phyloP scores from a whole-genome alignment of 1,140 invertebrate species.

The Sarcophaga peregrina region DNA sequence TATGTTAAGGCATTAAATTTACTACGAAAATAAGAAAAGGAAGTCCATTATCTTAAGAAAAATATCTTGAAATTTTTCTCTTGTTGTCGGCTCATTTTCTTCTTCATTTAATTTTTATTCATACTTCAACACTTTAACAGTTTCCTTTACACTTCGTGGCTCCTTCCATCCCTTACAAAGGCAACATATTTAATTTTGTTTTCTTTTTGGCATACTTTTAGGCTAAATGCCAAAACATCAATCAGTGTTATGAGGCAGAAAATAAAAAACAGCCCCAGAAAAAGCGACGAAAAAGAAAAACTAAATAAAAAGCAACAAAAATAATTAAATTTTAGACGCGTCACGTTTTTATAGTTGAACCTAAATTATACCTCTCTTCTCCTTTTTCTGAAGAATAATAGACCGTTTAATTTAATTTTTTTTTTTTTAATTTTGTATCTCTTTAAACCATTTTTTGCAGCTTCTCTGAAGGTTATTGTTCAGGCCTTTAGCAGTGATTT shows the following conservation, averaged over 20 bases:
- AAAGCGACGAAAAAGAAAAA: not conserved
- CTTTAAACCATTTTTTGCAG: too few species aligned
- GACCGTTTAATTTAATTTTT: too few species aligned
- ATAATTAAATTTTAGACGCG: not conserved
- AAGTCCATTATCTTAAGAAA: not conserved
- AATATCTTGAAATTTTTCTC: too few species aligned
- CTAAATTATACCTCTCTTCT: not conserved
- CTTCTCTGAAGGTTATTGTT: too few species aligned
- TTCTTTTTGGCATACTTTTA: constrained; percentile 15
- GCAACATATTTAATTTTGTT: not conserved
- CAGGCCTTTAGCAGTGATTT: too few species aligned
- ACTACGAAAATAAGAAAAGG: not conserved
- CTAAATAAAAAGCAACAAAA: not conserved
- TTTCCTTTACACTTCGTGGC: not conserved
- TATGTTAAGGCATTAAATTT: constrained; percentile 2
- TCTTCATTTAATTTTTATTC: not conserved
- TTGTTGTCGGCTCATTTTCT: not conserved
- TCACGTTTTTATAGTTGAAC: constrained; percentile 17
- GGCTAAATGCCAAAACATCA: constrained; percentile 19
- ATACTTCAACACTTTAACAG: not conserved
- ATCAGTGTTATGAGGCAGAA: constrained; percentile 1
- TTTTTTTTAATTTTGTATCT: too few species aligned
- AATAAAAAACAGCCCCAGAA: not conserved
- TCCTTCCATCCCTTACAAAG: too few species aligned
- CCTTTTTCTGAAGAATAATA: too few species aligned